Percentiles rank a stretch among this genome's conserved stretches.
Evolutionary conservation across 2,888 invertebrate genomes (phyloP).

Genomic region (Beris morrisii): DNA sequence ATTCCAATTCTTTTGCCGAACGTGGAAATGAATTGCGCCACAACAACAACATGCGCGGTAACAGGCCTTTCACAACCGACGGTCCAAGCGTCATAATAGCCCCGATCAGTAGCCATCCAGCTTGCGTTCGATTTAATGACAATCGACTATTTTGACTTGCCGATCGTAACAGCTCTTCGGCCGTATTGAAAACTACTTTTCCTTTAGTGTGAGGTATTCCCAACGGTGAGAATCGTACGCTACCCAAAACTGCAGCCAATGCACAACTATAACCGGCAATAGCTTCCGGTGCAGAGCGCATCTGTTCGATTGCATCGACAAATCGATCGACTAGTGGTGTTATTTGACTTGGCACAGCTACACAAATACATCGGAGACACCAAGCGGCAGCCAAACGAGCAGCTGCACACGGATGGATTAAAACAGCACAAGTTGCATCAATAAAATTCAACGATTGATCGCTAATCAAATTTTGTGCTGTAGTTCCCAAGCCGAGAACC

Average conservation of each 20-base stretch:
- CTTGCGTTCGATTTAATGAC: slow-evolving; percentile 92
- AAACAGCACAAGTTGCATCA: slow-evolving; percentile 66
- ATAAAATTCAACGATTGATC: slow-evolving; percentile 79
- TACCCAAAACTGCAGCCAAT: slow-evolving; percentile 89
- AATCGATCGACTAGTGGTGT: slow-evolving; percentile 91
- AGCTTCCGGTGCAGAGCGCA: slow-evolving; percentile 86
- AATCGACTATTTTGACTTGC: slow-evolving; percentile 96
- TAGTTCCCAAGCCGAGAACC: slow-evolving; percentile 89
- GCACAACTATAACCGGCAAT: slow-evolving; percentile 91
- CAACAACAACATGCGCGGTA: slow-evolving; percentile 89
- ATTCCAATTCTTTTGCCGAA: slow-evolving; percentile 93
- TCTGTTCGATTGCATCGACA: slow-evolving; percentile 83
- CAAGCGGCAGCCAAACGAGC: slow-evolving; percentile 93
- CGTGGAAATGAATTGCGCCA: slow-evolving; percentile 99
- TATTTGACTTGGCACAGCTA: slow-evolving; percentile 92
- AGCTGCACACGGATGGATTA: slow-evolving; percentile 93
- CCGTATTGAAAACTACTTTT: slow-evolving; percentile 95
- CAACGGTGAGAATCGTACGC: slow-evolving; percentile 84
- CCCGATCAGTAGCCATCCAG: slow-evolving; percentile 96
- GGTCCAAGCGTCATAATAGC: slow-evolving; percentile 95
- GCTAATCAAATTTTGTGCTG: slow-evolving; percentile 84
- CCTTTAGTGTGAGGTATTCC: slow-evolving; percentile 97
- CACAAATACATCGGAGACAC: slow-evolving; percentile 87
- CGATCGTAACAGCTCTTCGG: slow-evolving; percentile 92
- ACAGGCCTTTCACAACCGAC: slow-evolving; percentile 86